A percentile compares a stretch with the other conserved stretches of the same genome.
Evolutionary conservation across 2,113 vertebrate genomes (phyloP).

Genomic region (Numenius arquata): DNA sequence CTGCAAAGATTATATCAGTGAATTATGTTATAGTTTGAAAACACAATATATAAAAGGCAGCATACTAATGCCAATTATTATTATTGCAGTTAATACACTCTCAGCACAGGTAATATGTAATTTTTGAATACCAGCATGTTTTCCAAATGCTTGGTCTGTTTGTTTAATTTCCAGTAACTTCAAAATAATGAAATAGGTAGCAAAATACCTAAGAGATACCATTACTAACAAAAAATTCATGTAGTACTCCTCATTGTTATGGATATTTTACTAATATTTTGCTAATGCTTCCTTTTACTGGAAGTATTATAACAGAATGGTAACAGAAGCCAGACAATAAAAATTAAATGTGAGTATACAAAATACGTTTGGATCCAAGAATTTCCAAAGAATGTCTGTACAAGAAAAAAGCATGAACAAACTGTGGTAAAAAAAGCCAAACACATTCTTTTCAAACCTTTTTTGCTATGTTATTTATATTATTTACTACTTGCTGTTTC

Average conservation of each 20-base stretch:
- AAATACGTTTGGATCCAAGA: background rate
- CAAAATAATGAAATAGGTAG: background rate
- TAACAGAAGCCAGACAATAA: background rate
- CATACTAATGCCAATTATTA: background rate
- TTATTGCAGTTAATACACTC: background rate
- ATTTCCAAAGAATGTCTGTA: background rate
- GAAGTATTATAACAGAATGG: background rate
- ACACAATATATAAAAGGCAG: background rate
- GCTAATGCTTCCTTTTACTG: background rate
- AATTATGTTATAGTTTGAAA: background rate
- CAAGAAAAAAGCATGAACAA: background rate
- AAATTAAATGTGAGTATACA: background rate
- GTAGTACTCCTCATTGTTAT: background rate
- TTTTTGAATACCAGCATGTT: background rate
- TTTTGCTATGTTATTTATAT: background rate
- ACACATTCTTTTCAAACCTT: background rate
- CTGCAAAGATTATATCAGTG: background rate
- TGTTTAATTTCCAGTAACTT: background rate
- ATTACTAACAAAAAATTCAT: background rate
- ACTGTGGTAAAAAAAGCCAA: background rate
- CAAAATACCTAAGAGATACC: background rate
- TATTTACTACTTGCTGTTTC: background rate
- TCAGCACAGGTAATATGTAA: background rate
- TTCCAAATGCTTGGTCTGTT: background rate
- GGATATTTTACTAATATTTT: background rate